phyloP scores from a whole-genome alignment of 92 coral and sea anemone species.

The Palythoa caribaeorum region DNA sequence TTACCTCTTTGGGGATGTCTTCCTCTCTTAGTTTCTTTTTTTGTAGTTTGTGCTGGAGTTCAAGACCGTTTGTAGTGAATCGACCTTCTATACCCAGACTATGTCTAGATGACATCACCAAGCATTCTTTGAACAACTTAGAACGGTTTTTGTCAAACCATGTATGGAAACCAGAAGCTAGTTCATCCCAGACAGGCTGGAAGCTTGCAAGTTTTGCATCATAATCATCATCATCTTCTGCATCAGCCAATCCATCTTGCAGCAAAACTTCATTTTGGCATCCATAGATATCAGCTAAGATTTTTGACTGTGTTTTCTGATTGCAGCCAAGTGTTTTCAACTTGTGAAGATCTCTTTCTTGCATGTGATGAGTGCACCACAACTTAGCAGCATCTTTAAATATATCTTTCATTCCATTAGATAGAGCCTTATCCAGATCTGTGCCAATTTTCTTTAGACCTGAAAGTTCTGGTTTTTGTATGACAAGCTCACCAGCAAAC shows the following conservation, averaged over 20 bases:
- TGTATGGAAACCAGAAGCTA: conserved; percentile 51
- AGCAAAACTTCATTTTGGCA: conserved; percentile 55
- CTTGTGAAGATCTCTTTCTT: conserved; percentile 59
- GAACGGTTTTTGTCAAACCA: conserved; percentile 67
- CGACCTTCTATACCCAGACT: conserved; percentile 54
- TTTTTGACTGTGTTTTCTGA: conserved; percentile 51
- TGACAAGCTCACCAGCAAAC: conserved; percentile 41
- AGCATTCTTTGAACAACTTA: conserved; percentile 61
- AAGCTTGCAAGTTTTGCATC: conserved; percentile 61
- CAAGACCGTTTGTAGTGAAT: conserved; percentile 65
- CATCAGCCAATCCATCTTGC: conserved; percentile 69
- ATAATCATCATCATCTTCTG: conserved; percentile 60
- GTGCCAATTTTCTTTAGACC: conserved; percentile 60
- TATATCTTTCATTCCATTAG: conserved; percentile 66
- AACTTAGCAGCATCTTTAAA: conserved; percentile 64
- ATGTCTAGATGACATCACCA: conserved; percentile 17
- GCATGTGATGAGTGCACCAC: conserved; percentile 76
- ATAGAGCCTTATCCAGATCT: conserved; percentile 68
- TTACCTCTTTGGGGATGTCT: conserved; percentile 29
- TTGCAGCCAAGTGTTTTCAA: conserved; percentile 66
- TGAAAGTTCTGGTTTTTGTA: conserved; percentile 42
- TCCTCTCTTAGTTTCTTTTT: conserved; percentile 48
- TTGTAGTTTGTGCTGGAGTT: conserved; percentile 68
- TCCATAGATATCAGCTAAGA: conserved; percentile 67
- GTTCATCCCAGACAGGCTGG: conserved; percentile 46